Evolutionary conservation across 2,888 invertebrate species (phyloP), one percentile per base, ranked within the genome.

Genomic region (Acleris holmiana): DNA sequence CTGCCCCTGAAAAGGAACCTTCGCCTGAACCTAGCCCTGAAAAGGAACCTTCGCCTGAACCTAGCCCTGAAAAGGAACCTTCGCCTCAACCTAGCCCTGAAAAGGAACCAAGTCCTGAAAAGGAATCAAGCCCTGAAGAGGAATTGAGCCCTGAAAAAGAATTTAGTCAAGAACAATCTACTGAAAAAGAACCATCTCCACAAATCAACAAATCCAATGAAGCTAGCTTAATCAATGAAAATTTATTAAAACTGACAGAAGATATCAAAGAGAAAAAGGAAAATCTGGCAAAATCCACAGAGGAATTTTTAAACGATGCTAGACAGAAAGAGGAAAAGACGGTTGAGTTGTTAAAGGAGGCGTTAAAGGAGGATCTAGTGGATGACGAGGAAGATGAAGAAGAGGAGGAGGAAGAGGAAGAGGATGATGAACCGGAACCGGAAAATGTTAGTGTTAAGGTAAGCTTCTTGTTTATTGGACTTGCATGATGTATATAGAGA

Each of bases 391-490:
- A 73, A 41, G 69, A 71, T 15, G 85, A 83, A 67, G 73, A 69
- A 29, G 67, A 70, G 56, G 70, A 71, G 21, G 73, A 66, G 5
- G 69, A 79, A 48, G 88, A 81, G 15, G 79, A 75, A 6, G 73
- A 73, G 44, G 77, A 76, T n/a, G 89, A 84, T 54, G 83, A 82
- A 40, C 77, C 75, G 18, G 64, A 68, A 29, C 71, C 70, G 15
- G 74, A 72, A 56, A 88, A 84, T 61, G 82, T 87, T 19, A 87
- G 85, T 61, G 91, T 93, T 7, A 93, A 93, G 82, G 93, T 93
- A 72, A 86, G 84, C 72, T 6, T 23, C 57, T 29, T 17, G 4
- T 49, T 21, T 21, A 15, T n/a, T 13, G 13, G 2, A 18, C n/a
- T 6, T 8, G 40, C 53, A 53, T 53, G 53, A n/a, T 40, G 53